phyloP scores from a whole-genome alignment of 2,888 invertebrate species.

The Oxyteleia sp. region DNA sequence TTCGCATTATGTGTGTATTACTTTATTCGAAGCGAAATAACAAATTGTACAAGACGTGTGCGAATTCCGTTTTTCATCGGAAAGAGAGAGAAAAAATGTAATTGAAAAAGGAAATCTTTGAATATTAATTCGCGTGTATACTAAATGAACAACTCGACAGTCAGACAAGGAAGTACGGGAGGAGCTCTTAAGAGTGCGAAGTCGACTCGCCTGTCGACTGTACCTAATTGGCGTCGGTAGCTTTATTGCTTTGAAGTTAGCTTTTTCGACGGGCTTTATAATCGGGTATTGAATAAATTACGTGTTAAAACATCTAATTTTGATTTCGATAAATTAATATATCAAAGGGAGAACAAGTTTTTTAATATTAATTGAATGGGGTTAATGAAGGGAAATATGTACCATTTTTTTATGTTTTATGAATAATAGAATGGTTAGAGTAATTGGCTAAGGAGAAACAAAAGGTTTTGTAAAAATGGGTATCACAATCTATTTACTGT shows the following conservation, averaged over 20 bases:
- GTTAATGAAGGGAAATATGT: too few relatives aligned
- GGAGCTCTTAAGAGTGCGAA: constrained; percentile 64
- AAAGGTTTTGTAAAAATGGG: too few relatives aligned
- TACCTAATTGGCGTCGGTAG: constrained; percentile 82
- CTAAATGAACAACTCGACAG: constrained; percentile 73
- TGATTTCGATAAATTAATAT: constrained; percentile 70
- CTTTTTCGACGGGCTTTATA: constrained; percentile 77
- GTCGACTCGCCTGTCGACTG: constrained; percentile 71
- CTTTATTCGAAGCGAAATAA: constrained; percentile 71
- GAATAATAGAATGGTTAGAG: too few relatives aligned
- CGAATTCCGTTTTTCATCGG: constrained; percentile 62
- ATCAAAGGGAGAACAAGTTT: neutral
- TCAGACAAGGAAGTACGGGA: constrained; percentile 63
- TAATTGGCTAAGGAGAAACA: too few relatives aligned
- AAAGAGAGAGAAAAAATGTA: constrained; percentile 52
- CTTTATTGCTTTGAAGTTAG: constrained; percentile 84
- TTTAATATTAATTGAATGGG: too few relatives aligned
- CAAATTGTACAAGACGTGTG: constrained; percentile 67
- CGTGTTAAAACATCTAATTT: constrained; percentile 82
- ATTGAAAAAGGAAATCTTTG: constrained; percentile 67
- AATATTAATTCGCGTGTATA: constrained; percentile 73
- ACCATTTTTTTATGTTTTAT: too few relatives aligned
- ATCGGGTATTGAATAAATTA: constrained; percentile 79
- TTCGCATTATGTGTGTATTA: constrained; percentile 65
- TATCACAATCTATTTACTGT: too few relatives aligned